Percentiles rank a stretch among this genome's conserved stretches.
phyloP scores from a whole-genome alignment of 2,797 vertebrate genomes.

The Phrynocephalus guinanensis region DNA sequence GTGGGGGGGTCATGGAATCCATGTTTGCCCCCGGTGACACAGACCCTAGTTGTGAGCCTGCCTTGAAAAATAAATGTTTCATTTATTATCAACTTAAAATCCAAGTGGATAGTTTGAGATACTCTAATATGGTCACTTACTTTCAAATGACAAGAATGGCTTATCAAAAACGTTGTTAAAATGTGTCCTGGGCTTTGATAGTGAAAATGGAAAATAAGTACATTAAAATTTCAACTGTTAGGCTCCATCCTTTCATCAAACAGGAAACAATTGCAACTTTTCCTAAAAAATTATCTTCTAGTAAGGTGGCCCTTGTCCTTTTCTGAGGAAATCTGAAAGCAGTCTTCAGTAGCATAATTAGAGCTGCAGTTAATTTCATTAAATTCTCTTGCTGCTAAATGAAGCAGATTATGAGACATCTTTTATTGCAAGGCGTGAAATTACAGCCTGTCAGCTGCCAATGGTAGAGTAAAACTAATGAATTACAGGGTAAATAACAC shows the following conservation, averaged over 20 bases:
- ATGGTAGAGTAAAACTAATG: slow-evolving; percentile 93
- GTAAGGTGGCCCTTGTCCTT: slow-evolving; percentile 89
- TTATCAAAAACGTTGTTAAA: slow-evolving; percentile 20
- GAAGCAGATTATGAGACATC: slow-evolving; percentile 99
- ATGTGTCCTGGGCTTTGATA: not conserved
- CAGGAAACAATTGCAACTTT: slow-evolving; percentile 83
- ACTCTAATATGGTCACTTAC: fast-evolving
- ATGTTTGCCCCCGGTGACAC: too few relatives aligned
- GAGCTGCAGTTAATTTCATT: slow-evolving; percentile 99
- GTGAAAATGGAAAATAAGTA: slow-evolving; percentile 57
- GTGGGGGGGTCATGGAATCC: too few relatives aligned
- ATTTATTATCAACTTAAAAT: fast-evolving
- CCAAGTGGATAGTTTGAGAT: not conserved
- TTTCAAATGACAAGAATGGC: not conserved
- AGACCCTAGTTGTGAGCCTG: too few relatives aligned
- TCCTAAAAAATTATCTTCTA: slow-evolving; percentile 84
- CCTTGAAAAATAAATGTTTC: not conserved
- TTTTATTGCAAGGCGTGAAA: slow-evolving; percentile 99
- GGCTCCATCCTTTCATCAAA: slow-evolving; percentile 70
- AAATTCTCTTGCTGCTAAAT: slow-evolving; percentile 99
- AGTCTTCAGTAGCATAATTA: slow-evolving; percentile 99
- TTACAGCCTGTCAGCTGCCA: slow-evolving; percentile 99
- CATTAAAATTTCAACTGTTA: slow-evolving; percentile 58
- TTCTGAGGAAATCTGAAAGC: slow-evolving; percentile 91
- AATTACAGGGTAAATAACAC: slow-evolving; percentile 99